phyloP scores from a whole-genome alignment of 2,113 vertebrate species.

The Odocoileus hemionus region DNA sequence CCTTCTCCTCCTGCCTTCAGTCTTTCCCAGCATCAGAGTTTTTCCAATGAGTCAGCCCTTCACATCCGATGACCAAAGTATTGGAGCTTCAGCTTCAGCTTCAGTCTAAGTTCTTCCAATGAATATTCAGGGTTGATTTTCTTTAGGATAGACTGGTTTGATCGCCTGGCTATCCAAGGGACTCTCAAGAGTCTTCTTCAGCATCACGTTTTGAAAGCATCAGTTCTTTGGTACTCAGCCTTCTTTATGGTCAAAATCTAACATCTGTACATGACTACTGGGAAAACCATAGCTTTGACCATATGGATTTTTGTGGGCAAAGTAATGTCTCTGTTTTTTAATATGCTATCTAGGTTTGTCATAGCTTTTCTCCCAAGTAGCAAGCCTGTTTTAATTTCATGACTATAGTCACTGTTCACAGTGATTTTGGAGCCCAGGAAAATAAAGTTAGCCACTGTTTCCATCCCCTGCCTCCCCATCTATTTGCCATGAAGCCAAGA shows the following conservation, averaged over 20 bases:
- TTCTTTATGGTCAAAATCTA: not conserved
- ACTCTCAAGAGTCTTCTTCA: not conserved
- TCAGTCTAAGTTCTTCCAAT: not conserved
- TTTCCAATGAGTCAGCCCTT: not conserved
- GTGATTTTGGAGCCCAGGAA: not conserved
- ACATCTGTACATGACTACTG: not conserved
- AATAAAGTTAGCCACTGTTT: not conserved
- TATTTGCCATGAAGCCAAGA: not conserved
- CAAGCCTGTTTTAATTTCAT: not conserved
- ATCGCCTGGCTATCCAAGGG: rapidly evolving
- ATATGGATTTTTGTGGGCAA: not conserved
- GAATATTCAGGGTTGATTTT: not conserved
- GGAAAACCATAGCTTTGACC: not conserved
- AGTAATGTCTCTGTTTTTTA: not conserved
- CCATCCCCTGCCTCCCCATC: not conserved
- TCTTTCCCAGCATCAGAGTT: not conserved
- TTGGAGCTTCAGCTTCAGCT: not conserved
- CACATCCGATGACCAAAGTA: not conserved
- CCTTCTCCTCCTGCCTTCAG: not conserved
- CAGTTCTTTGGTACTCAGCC: not conserved
- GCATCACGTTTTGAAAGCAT: not conserved
- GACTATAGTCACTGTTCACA: not conserved
- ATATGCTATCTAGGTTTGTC: not conserved
- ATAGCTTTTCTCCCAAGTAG: not conserved
- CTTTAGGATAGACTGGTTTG: not conserved